A percentile compares a stretch with the other conserved stretches of the same genome.
Conservation (phyloP, 1,140 invertebrate genomes). For the Magallana gigas region DNA sequence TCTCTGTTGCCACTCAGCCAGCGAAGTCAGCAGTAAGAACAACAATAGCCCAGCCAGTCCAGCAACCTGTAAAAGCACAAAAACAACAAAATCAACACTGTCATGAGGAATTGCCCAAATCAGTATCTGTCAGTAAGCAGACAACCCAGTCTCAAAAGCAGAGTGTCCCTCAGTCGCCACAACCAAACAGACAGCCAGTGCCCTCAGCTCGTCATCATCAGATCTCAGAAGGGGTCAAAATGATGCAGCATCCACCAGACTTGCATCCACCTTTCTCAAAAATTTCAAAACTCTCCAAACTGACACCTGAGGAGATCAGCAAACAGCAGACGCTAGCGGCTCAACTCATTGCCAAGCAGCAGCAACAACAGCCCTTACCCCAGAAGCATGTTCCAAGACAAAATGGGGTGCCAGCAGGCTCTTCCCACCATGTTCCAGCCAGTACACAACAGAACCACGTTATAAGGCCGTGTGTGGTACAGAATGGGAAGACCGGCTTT, state of each 20-base stretch:
- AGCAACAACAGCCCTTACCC: conserved; percentile 11
- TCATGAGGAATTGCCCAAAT: conserved; percentile 20
- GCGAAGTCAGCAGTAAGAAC: conserved; percentile 13
- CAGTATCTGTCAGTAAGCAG: neutral
- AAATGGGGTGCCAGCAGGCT: neutral
- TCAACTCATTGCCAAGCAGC: neutral
- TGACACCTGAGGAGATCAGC: conserved; percentile 8
- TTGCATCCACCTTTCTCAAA: neutral
- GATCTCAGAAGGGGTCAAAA: conserved; percentile 3
- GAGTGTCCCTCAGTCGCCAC: conserved; percentile 38
- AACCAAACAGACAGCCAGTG: conserved; percentile 27
- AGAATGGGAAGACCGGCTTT: neutral
- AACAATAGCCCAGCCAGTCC: conserved; percentile 28
- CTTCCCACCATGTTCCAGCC: neutral
- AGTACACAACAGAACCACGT: neutral
- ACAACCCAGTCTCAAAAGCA: neutral
- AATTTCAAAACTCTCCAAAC: conserved; percentile 1
- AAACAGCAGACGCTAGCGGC: neutral
- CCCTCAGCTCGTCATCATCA: neutral
- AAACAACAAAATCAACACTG: neutral
- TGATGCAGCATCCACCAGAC: conserved; percentile 12
- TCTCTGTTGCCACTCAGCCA: neutral
- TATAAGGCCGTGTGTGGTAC: neutral
- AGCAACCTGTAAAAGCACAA: neutral
- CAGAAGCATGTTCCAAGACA: conserved; percentile 22